Conservation (phyloP, 2,888 invertebrate species). For the Melinopterus prodromus region DNA sequence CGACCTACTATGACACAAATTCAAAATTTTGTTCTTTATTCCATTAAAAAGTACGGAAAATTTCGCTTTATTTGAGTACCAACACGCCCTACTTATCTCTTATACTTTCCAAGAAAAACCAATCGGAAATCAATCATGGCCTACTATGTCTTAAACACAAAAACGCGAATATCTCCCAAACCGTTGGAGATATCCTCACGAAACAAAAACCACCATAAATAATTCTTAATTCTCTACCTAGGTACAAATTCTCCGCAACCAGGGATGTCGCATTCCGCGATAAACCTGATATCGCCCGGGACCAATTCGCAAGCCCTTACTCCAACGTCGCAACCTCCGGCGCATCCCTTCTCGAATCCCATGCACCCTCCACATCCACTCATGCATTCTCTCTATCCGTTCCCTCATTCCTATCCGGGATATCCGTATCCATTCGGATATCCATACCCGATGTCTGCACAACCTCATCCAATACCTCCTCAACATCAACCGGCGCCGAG, state of each 20-base stretch:
- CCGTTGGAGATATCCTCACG: not conserved
- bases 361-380: slow-evolving; percentile 78
- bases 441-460: slow-evolving; percentile 76
- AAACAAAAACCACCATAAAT: not conserved
- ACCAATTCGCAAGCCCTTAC: slow-evolving; percentile 66
- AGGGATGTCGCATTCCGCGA: slow-evolving; percentile 65
- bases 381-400: slow-evolving; percentile 73
- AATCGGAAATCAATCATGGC: too few species aligned
- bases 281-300: slow-evolving; percentile 68
- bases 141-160: too few species aligned
- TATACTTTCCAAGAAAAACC: too few species aligned
- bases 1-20: too few species aligned
- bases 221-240: slow-evolving; percentile 31
- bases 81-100: too few species aligned
- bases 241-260: slow-evolving; percentile 59
- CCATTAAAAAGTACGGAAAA: too few species aligned
- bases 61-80: too few species aligned
- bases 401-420: slow-evolving; percentile 73
- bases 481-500: slow-evolving; percentile 56
- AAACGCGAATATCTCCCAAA: too few species aligned
- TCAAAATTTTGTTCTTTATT: too few species aligned
- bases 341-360: slow-evolving; percentile 67
- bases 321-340: slow-evolving; percentile 78
- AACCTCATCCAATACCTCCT: slow-evolving; percentile 78
- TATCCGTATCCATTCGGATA: slow-evolving; percentile 75